Evolutionary conservation across 1,140 invertebrate species (phyloP), one percentile per base, ranked within the genome.

Genomic region (Bombus huntii): DNA sequence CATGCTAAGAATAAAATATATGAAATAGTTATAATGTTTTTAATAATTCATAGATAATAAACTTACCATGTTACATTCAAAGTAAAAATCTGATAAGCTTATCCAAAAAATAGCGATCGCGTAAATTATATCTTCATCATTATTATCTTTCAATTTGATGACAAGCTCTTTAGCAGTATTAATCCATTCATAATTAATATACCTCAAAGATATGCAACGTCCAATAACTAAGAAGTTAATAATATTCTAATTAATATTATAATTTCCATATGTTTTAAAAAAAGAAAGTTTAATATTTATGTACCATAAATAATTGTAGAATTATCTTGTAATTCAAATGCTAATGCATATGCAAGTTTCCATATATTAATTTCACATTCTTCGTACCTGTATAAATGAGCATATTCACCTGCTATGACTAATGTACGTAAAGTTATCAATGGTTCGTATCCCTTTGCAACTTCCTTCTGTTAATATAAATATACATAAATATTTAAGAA

Each of bases 11-110:
- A 87, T 83, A 87, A 83, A 68, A 62, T 85, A 57, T 77, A 62
- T 73, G 62, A 83, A 83, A 80, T 73, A 57, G 62, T 37, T 31
- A n/a, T 44, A 39, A 15, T 22, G 28, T 18, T 15, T 44, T 9
- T 71, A 80, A 83, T 66, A 57, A 81, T 76, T 59, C 28, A 59
- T 34, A 37, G 13, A n/a, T 57, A 5, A 59, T 72, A 71, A 81
- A 85, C 42, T 81, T 87, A 93, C 94, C 89, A 92, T 92, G 37
- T 90, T 89, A 72, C 87, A 91, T 88, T 93, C 91, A 28, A 94
- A 94, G 74, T 94, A 94, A 81, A 92, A 92, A 53, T 95, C 92
- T 62, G 94, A 90, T 47, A 95, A 90, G 84, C 91, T 93, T 65
- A 94, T 88, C 87, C 90, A 93, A 86, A 93, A 95, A 44, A 92